phyloP scores from a whole-genome alignment of 2,888 invertebrate genomes.

The Leistus spinibarbis region DNA sequence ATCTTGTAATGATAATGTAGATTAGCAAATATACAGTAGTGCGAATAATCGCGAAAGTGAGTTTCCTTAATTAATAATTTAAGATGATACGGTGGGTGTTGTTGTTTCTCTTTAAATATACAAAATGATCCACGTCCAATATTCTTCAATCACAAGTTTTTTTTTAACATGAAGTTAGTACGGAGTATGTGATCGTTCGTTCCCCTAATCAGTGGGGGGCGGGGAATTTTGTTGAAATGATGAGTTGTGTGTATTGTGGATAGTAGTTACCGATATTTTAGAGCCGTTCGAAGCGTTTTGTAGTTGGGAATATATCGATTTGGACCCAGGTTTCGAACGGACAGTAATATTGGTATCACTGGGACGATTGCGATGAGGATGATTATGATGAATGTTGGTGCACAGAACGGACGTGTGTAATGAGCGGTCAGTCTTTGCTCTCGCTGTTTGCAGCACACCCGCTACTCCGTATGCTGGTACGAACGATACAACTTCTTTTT shows the following conservation, averaged over 20 bases:
- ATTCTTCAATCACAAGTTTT: neutral
- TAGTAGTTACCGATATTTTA: neutral
- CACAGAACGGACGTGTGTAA: constrained; percentile 6
- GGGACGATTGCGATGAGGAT: constrained; percentile 5
- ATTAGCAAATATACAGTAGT: neutral
- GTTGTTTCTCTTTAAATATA: neutral
- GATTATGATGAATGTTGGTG: neutral
- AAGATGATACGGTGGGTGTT: constrained; percentile 12
- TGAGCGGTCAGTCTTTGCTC: constrained; percentile 34
- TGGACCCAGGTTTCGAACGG: neutral
- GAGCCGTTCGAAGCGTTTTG: neutral
- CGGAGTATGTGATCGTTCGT: neutral
- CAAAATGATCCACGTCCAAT: neutral
- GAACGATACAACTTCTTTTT: constrained; percentile 91
- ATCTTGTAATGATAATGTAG: constrained; percentile 2
- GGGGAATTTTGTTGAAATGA: neutral
- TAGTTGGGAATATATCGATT: neutral
- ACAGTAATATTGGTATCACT: neutral
- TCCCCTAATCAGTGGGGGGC: neutral
- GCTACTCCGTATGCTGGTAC: constrained; percentile 61
- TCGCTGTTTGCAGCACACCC: constrained; percentile 1
- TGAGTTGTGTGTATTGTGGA: neutral
- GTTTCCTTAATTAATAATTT: constrained; percentile 1
- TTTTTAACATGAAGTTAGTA: neutral
- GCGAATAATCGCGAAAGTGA: constrained; percentile 11